phyloP scores from a whole-genome alignment of 2,888 invertebrate genomes.

The Pyrrhia umbra region DNA sequence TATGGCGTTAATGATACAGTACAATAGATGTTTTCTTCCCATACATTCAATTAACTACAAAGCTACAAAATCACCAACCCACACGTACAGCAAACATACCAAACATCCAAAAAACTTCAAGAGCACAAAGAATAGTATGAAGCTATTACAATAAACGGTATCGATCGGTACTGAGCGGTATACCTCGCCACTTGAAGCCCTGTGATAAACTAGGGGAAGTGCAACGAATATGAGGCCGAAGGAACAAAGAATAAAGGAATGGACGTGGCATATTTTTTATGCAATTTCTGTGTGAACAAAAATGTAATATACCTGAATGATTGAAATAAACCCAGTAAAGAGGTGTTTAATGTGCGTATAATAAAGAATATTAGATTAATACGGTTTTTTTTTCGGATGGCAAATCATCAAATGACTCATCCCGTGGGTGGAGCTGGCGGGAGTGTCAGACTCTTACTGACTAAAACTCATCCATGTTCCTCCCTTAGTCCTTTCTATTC shows the following conservation, averaged over 20 bases:
- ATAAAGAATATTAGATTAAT: no score
- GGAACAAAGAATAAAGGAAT: neutral
- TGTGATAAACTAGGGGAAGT: constrained; percentile 69
- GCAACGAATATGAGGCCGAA: constrained; percentile 50
- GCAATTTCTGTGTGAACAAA: neutral
- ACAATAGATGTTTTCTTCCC: constrained; percentile 19
- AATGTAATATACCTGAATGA: no score
- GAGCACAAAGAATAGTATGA: constrained; percentile 33
- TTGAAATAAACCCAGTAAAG: no score
- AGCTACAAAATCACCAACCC: neutral
- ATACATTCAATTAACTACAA: neutral
- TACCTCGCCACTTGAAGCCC: constrained; percentile 73
- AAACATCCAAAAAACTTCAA: constrained; percentile 34
- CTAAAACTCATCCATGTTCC: no score
- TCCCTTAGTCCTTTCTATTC: no score
- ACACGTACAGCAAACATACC: constrained; percentile 27
- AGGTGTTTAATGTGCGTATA: no score
- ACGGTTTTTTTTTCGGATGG: no score
- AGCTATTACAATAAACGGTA: constrained; percentile 66
- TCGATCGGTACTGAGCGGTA: constrained; percentile 62
- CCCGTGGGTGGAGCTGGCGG: no score
- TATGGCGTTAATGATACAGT: no score
- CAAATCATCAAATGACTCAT: no score
- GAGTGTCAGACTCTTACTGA: no score
- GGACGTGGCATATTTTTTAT: constrained; percentile 57